phyloP scores from a whole-genome alignment of 1,140 invertebrate genomes.

The Dendrolimus punctatus region DNA sequence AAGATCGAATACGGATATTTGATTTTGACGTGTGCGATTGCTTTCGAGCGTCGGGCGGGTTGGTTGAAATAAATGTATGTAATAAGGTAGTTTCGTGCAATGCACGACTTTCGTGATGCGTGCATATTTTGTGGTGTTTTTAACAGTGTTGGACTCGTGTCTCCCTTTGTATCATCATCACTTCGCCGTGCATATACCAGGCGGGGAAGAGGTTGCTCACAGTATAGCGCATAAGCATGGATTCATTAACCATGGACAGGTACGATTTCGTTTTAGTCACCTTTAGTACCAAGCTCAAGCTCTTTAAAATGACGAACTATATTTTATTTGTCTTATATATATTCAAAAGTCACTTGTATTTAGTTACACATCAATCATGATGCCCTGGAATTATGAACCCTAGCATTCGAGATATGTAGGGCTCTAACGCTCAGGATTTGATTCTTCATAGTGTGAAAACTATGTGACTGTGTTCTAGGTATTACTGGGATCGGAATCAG shows the following conservation, averaged over 20 bases:
- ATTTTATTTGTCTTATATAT: too few relatives aligned
- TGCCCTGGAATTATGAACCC: too few relatives aligned
- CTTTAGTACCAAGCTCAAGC: too few relatives aligned
- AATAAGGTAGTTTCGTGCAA: conserved; percentile 39
- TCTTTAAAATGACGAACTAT: too few relatives aligned
- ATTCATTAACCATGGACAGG: conserved; percentile 77
- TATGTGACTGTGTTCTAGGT: too few relatives aligned
- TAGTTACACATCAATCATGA: too few relatives aligned
- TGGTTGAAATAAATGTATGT: conserved; percentile 5
- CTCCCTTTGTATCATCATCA: conserved; percentile 74
- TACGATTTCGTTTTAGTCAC: conserved; percentile 30
- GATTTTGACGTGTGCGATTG: not conserved
- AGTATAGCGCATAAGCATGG: conserved; percentile 75
- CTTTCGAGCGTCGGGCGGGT: not conserved
- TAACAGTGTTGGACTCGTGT: conserved; percentile 58
- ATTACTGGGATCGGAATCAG: too few relatives aligned
- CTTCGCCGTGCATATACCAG: conserved; percentile 77
- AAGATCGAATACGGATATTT: not conserved
- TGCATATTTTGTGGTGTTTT: conserved; percentile 43
- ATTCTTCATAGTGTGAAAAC: too few relatives aligned
- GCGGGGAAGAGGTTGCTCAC: conserved; percentile 70
- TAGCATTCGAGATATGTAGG: too few relatives aligned
- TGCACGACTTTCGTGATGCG: conserved; percentile 53
- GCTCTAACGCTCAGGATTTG: too few relatives aligned
- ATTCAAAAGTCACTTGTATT: too few relatives aligned